Conservation (phyloP, 2,797 vertebrate genomes). For the Coccyzus lansbergi region DNA sequence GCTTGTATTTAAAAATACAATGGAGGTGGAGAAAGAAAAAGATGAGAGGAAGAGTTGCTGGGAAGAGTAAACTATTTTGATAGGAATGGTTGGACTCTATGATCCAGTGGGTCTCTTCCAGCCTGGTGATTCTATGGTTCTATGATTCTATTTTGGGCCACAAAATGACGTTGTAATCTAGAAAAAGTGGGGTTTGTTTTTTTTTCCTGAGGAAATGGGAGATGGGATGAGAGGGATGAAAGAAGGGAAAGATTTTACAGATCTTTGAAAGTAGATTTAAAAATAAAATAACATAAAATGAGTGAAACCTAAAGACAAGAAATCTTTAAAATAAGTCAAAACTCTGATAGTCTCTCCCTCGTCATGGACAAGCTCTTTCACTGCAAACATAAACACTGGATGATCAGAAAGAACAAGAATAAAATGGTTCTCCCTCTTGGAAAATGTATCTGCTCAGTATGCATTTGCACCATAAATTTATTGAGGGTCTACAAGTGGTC, state of each 20-base stretch:
- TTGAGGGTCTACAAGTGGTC: neutral
- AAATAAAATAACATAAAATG: neutral
- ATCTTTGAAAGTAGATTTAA: neutral
- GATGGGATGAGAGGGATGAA: neutral
- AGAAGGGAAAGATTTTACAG: neutral
- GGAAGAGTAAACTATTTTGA: neutral
- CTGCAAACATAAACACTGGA: neutral
- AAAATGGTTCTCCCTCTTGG: neutral
- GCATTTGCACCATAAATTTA: neutral
- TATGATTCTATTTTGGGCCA: neutral
- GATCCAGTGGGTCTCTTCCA: too few species aligned
- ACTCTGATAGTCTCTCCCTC: neutral
- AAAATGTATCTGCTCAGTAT: neutral
- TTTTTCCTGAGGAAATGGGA: neutral
- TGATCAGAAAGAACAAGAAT: neutral
- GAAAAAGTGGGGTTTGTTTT: fast-evolving
- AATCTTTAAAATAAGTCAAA: neutral
- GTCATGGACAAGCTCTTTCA: neutral
- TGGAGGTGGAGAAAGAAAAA: neutral
- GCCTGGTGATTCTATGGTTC: too few species aligned
- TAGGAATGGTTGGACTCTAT: too few species aligned
- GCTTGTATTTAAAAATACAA: constrained; percentile 6
- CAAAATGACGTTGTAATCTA: neutral
- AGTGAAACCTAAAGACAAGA: neutral
- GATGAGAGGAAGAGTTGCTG: neutral